Evolutionary conservation across 2,797 vertebrate species (phyloP).

Genomic region (Phalanger gymnotis): DNA sequence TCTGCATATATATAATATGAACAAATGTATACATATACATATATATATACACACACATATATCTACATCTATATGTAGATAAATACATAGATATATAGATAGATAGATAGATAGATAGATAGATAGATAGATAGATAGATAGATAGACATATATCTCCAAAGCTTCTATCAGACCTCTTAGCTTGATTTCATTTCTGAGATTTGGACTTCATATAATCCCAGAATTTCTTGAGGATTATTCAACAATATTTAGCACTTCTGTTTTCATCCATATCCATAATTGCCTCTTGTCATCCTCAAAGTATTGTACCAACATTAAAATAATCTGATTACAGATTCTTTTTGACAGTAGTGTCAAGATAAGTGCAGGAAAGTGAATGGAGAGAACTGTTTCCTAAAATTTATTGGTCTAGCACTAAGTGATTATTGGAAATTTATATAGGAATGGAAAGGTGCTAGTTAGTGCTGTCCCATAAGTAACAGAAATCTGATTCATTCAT

Average conservation of each 20-base stretch:
- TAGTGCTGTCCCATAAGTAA: conserved; percentile 42
- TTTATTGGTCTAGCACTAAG: conserved; percentile 46
- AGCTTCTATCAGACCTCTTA: neutral
- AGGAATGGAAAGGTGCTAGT: conserved; percentile 43
- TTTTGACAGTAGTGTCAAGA: conserved; percentile 63
- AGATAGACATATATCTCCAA: neutral
- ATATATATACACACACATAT: too few relatives aligned
- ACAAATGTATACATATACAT: too few relatives aligned
- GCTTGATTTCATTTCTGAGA: neutral
- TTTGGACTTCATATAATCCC: neutral
- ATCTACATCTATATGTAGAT: too few relatives aligned
- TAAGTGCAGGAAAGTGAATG: neutral
- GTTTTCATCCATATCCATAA: conserved; percentile 49
- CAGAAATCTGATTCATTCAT: neutral
- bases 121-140: too few relatives aligned
- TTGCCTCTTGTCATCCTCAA: conserved; percentile 58
- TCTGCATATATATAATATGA: too few relatives aligned
- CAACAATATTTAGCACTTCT: conserved; percentile 42
- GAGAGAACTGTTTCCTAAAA: conserved; percentile 53
- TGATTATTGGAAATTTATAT: conserved; percentile 48
- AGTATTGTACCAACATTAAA: conserved; percentile 65
- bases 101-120: too few relatives aligned
- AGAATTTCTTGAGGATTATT: neutral
- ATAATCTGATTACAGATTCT: conserved; percentile 58
- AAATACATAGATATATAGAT: too few relatives aligned